Evolutionary conservation across 2,113 vertebrate genomes (phyloP).

Genomic region (Cyanoramphus novaezelandiae): DNA sequence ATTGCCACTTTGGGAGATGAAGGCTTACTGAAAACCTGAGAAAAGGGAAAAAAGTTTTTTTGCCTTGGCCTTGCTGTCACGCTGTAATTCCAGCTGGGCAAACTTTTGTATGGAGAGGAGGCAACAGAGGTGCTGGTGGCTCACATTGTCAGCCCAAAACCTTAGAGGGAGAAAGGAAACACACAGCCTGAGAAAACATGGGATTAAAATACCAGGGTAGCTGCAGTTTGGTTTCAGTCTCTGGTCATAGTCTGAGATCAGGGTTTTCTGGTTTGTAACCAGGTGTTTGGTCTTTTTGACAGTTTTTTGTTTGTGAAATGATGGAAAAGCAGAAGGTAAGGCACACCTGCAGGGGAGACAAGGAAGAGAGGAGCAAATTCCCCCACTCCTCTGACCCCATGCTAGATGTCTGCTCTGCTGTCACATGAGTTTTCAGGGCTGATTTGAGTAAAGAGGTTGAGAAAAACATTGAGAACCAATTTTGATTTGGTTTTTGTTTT

Average conservation of each 20-base stretch:
- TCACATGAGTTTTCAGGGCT: background rate
- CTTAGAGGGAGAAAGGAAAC: background rate
- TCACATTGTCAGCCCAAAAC: background rate
- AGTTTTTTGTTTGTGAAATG: background rate
- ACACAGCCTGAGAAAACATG: background rate
- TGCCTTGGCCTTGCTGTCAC: background rate
- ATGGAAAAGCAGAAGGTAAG: background rate
- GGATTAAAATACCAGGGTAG: background rate
- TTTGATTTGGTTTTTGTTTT: too few species aligned
- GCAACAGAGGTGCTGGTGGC: background rate
- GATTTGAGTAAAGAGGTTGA: background rate
- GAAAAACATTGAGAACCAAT: background rate
- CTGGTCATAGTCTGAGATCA: background rate
- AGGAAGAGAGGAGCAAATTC: background rate
- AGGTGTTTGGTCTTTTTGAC: background rate
- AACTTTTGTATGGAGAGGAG: background rate
- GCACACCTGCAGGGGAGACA: background rate
- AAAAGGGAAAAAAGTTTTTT: background rate
- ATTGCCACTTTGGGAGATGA: background rate
- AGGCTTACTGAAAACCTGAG: background rate
- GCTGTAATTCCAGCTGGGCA: background rate
- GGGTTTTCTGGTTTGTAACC: background rate
- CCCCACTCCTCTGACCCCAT: too few species aligned
- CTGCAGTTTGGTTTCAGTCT: background rate
- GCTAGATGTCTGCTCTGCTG: background rate